phyloP scores from a whole-genome alignment of 1,140 invertebrate species.

The Drosophila kurseongensis region DNA sequence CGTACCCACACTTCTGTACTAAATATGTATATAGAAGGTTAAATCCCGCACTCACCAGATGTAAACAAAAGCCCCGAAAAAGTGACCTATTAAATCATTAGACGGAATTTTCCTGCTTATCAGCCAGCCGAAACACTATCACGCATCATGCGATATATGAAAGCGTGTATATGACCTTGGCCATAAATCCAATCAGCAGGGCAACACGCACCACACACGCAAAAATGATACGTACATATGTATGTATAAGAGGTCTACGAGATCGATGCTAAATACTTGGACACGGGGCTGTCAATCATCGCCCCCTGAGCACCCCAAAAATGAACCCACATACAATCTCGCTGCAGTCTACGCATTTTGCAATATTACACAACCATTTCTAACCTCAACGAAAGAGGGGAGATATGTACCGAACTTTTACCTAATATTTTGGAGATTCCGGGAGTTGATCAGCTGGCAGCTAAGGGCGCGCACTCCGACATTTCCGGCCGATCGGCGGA shows the following conservation, averaged over 20 bases:
- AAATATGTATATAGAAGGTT: background rate
- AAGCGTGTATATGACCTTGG: slow-evolving; percentile 48
- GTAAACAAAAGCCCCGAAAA: slow-evolving; percentile 59
- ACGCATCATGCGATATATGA: slow-evolving; percentile 62
- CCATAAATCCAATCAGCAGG: slow-evolving; percentile 42
- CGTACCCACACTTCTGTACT: slow-evolving; percentile 12
- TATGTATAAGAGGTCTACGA: background rate
- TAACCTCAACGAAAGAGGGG: slow-evolving; percentile 65
- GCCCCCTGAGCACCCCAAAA: slow-evolving; percentile 1
- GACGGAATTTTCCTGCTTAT: slow-evolving; percentile 54
- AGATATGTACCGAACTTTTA: slow-evolving; percentile 26
- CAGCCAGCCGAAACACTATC: slow-evolving; percentile 47
- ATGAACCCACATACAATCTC: slow-evolving; percentile 1
- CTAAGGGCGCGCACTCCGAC: slow-evolving; percentile 62
- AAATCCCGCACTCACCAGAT: slow-evolving; percentile 30
- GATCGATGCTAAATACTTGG: slow-evolving; percentile 37
- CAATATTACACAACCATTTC: slow-evolving; percentile 83
- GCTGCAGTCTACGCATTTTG: slow-evolving; percentile 58
- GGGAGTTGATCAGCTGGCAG: slow-evolving; percentile 43
- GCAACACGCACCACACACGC: slow-evolving; percentile 42
- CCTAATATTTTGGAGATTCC: slow-evolving; percentile 62
- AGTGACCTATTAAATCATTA: slow-evolving; percentile 12
- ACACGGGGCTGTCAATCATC: slow-evolving; percentile 36
- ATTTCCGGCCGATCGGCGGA: slow-evolving; percentile 27
- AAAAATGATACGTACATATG: background rate